A percentile compares a stretch with the other conserved stretches of the same genome.
Evolutionary conservation across 64 coral and sea anemone species (phyloP).

Genomic region (Stylophora pistillata): DNA sequence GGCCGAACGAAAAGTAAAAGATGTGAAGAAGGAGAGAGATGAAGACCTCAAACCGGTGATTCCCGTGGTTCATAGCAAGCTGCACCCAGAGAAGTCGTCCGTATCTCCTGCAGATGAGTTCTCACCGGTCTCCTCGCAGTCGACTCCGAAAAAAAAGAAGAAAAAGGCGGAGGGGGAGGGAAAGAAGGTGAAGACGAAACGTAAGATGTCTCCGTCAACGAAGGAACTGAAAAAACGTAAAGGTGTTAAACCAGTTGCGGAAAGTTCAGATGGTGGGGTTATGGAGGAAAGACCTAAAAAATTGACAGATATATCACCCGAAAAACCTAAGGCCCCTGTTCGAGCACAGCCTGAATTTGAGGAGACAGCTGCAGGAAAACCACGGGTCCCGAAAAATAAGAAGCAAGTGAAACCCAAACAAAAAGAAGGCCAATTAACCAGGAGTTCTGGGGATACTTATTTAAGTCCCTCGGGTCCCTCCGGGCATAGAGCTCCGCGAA

Average conservation of each 20-base stretch:
- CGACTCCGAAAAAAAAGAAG: slow-evolving; percentile 56
- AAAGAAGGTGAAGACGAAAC: slow-evolving; percentile 48
- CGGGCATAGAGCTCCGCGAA: neutral
- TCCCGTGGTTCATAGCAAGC: slow-evolving; percentile 59
- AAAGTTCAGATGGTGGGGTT: neutral
- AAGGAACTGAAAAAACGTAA: slow-evolving; percentile 58
- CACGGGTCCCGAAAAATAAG: slow-evolving; percentile 5
- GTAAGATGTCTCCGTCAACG: slow-evolving; percentile 25
- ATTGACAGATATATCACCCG: neutral
- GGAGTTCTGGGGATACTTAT: neutral
- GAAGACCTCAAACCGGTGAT: slow-evolving; percentile 40
- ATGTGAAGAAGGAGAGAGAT: slow-evolving; percentile 15
- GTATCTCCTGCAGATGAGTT: slow-evolving; percentile 25
- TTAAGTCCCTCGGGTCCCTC: neutral
- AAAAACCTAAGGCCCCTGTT: neutral
- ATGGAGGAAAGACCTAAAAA: slow-evolving; percentile 8
- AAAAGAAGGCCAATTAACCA: neutral
- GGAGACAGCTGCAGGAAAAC: neutral
- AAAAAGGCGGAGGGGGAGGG: slow-evolving; percentile 46
- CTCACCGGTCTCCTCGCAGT: slow-evolving; percentile 30
- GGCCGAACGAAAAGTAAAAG: slow-evolving; percentile 16
- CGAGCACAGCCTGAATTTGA: neutral
- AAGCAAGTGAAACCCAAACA: slow-evolving; percentile 1
- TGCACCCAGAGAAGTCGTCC: slow-evolving; percentile 62
- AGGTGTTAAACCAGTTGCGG: neutral